These are phyloP conservation scores for Poecilia gillii DNA, from an alignment of 2,797 vertebrate genomes.

Conservation along the genomic window DNA sequence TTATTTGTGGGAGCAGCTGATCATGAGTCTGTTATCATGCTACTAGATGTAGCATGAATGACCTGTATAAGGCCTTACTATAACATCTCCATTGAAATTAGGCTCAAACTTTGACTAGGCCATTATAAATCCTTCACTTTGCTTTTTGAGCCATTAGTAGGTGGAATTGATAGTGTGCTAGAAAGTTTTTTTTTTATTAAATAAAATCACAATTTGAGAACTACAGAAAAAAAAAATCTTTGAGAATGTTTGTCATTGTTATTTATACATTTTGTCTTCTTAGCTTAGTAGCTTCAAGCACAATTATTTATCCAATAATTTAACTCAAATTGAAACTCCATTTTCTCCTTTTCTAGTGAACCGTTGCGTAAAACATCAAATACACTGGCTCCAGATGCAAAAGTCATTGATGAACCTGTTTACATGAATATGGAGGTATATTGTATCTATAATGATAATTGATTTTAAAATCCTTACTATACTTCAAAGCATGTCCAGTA, in stretches of 20 bases:
- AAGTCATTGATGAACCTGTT: constrained; percentile 59
- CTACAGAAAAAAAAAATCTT: background rate
- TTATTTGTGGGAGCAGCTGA: background rate
- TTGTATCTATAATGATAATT: background rate
- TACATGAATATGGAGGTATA: constrained; percentile 66
- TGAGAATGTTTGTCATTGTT: background rate
- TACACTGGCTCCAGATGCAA: constrained; percentile 12
- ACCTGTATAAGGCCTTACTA: background rate
- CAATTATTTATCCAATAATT: background rate
- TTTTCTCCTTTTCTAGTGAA: constrained; percentile 44
- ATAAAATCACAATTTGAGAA: background rate
- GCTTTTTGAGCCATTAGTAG: background rate
- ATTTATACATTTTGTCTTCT: background rate
- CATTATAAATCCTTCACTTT: background rate
- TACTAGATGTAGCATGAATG: background rate
- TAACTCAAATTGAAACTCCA: background rate
- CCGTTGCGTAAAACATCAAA: background rate
- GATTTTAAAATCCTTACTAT: constrained; percentile 7
- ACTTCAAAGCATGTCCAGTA: background rate
- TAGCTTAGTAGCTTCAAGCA: background rate
- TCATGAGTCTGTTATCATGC: background rate
- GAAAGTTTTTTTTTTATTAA: background rate
- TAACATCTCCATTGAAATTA: background rate
- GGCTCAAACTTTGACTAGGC: background rate
- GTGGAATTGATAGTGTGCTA: background rate